A percentile compares a stretch with the other conserved stretches of the same genome.
These are phyloP conservation scores for Drosophila phalerata DNA, from an alignment of 2,888 invertebrate species.

Conservation along the genomic window DNA sequence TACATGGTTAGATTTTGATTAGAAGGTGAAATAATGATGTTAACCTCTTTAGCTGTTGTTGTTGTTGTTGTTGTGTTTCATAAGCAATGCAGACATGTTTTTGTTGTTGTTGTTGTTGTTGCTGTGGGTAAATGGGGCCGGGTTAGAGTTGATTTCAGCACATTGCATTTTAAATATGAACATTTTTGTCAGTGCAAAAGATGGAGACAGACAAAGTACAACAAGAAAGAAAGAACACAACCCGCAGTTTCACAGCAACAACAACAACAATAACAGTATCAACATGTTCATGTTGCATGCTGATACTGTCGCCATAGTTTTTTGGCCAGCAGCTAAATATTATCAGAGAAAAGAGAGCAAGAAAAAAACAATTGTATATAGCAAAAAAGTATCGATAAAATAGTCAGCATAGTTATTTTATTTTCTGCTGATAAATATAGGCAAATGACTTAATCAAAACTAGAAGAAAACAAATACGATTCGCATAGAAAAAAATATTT, in stretches of 20 bases:
- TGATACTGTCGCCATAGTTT: slow-evolving; percentile 55
- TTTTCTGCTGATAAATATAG: no score
- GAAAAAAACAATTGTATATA: not conserved
- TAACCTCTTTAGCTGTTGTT: slow-evolving; percentile 68
- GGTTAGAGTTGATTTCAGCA: slow-evolving; percentile 70
- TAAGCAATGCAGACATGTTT: slow-evolving; percentile 29
- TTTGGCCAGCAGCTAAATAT: slow-evolving; percentile 43
- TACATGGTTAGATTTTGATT: slow-evolving; percentile 73
- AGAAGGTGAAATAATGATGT: slow-evolving; percentile 83
- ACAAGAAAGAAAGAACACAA: slow-evolving; percentile 4
- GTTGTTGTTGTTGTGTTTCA: slow-evolving; percentile 28
- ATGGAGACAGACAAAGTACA: slow-evolving; percentile 2
- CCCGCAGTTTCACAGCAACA: slow-evolving; percentile 40
- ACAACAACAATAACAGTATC: slow-evolving; percentile 11
- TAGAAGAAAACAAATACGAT: no score
- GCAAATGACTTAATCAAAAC: no score
- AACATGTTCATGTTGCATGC: slow-evolving; percentile 29
- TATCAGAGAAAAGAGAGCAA: slow-evolving; percentile 11
- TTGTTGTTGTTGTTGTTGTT: slow-evolving; percentile 30
- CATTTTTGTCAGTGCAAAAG: slow-evolving; percentile 47
- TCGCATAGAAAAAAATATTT: no score
- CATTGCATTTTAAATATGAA: slow-evolving; percentile 67
- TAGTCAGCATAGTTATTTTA: no score
- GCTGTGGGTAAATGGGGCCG: slow-evolving; percentile 63
- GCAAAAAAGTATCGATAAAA: not conserved